Conservation (phyloP, 1,140 invertebrate species). For the Aphelinus certus region DNA sequence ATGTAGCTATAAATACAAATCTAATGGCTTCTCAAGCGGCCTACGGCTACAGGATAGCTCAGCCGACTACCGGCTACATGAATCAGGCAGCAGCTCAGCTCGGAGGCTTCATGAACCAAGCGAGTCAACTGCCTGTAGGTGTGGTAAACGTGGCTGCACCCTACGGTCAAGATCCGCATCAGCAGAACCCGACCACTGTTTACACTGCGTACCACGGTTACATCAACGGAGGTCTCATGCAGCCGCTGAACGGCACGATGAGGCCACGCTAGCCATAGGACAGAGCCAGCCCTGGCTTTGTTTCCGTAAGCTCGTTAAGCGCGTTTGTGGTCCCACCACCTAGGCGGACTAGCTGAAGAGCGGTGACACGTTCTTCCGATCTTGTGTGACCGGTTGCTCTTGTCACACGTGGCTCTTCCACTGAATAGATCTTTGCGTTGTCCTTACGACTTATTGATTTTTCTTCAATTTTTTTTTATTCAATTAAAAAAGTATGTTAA, state of each 20-base stretch:
- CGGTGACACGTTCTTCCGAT: not conserved
- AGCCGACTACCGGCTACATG: constrained; percentile 73
- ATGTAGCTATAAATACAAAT: constrained; percentile 80
- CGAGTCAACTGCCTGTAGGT: constrained; percentile 75
- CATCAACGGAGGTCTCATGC: constrained; percentile 75
- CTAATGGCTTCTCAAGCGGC: constrained; percentile 72
- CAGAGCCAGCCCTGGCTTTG: constrained; percentile 30
- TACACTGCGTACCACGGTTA: constrained; percentile 79
- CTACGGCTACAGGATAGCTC: constrained; percentile 73
- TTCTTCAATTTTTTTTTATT: constrained; percentile 20
- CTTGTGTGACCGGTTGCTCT: not conserved
- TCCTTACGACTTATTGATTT: not conserved
- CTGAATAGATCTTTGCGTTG: not conserved
- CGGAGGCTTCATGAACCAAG: constrained; percentile 78
- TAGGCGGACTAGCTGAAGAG: no score
- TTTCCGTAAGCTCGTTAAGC: constrained; percentile 33
- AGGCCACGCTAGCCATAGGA: constrained; percentile 63
- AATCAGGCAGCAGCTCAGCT: constrained; percentile 80
- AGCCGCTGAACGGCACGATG: constrained; percentile 78
- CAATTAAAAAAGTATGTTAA: not conserved
- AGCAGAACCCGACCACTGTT: constrained; percentile 76
- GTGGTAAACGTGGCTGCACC: constrained; percentile 75
- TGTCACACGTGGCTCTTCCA: not conserved
- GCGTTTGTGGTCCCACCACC: constrained; percentile 25
- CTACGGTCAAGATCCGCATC: constrained; percentile 71